Evolutionary conservation across 2,113 vertebrate genomes (phyloP).

Genomic region (Pyrgilauda ruficollis): DNA sequence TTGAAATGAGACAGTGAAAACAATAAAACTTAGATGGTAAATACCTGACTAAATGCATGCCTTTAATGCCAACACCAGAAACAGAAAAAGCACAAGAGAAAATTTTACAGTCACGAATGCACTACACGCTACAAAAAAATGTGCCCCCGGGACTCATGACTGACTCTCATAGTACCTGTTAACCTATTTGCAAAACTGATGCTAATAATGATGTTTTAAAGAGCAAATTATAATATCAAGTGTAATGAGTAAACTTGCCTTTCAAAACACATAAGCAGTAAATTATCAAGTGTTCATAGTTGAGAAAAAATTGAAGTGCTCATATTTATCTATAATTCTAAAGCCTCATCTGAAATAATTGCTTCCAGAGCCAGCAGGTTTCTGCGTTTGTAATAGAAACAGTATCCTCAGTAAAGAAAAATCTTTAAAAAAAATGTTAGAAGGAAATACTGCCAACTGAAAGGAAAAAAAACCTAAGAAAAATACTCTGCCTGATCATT

Average conservation of each 20-base stretch:
- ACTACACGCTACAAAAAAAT: not conserved
- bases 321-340: not conserved
- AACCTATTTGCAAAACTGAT: not conserved
- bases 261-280: not conserved
- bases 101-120: not conserved
- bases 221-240: not conserved
- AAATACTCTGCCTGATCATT: not conserved
- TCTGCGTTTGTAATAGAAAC: not conserved
- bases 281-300: not conserved
- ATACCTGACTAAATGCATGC: not conserved
- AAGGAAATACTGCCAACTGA: not conserved
- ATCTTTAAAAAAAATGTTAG: not conserved
- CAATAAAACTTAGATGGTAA: not conserved
- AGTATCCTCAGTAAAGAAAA: not conserved
- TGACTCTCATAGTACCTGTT: not conserved
- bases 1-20: not conserved
- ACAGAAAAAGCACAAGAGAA: not conserved
- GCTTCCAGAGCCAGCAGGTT: not conserved
- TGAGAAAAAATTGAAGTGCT: not conserved
- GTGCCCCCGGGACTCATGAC: not conserved
- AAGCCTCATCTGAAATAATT: slow-evolving; percentile 11
- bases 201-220: not conserved
- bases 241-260: not conserved
- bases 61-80: not conserved
- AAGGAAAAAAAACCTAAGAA: not conserved